These are phyloP conservation scores for Phaethon lepturus DNA, from an alignment of 2,113 vertebrate species.

Conservation along the genomic window DNA sequence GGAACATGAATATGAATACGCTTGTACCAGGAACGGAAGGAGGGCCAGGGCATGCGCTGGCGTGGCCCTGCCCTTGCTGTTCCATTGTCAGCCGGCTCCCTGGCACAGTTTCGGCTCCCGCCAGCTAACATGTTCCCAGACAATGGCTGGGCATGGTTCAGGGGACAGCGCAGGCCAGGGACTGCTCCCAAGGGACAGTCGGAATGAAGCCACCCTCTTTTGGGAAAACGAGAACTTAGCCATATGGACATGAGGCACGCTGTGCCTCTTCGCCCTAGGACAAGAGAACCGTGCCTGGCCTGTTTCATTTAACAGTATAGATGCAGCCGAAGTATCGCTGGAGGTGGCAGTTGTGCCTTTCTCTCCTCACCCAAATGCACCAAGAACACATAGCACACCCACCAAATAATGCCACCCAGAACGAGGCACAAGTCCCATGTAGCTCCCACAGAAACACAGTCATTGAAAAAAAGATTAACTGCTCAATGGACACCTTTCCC, in stretches of 20 bases:
- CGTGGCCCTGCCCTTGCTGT: background rate
- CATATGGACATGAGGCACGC: background rate
- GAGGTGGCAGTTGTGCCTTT: background rate
- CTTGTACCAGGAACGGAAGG: background rate
- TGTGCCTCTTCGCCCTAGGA: conserved; percentile 14
- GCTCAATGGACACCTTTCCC: background rate
- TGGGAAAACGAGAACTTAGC: background rate
- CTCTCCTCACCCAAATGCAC: background rate
- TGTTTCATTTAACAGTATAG: background rate
- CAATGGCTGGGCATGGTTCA: conserved; percentile 50
- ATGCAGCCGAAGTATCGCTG: background rate
- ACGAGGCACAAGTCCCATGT: background rate
- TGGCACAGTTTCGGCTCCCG: conserved; percentile 1
- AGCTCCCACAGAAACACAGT: background rate
- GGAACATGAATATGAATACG: background rate
- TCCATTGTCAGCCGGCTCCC: background rate
- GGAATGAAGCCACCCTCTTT: conserved; percentile 31
- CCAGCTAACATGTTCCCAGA: conserved; percentile 22
- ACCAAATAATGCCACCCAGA: background rate
- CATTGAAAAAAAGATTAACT: background rate
- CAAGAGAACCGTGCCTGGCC: background rate
- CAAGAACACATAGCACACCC: background rate
- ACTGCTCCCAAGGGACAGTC: background rate
- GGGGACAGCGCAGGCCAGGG: conserved; percentile 10
- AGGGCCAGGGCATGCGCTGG: background rate